phyloP scores from a whole-genome alignment of 2,888 invertebrate genomes.

The Drosophila pseudotalamancana region DNA sequence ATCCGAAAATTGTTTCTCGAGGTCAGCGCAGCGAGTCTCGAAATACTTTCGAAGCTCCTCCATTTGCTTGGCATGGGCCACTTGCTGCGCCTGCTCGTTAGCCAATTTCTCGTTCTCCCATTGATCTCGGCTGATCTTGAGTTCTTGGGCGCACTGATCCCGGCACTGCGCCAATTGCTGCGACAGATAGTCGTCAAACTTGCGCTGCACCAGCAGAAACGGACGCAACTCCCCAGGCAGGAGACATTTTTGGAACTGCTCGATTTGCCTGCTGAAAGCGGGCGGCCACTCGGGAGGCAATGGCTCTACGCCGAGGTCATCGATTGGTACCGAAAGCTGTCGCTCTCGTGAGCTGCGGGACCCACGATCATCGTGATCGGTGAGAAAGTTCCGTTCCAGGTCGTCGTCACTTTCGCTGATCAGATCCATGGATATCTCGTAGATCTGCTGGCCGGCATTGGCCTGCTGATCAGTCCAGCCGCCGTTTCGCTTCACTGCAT shows the following conservation, averaged over 20 bases:
- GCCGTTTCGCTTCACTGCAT: constrained; percentile 79
- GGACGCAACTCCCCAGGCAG: constrained; percentile 83
- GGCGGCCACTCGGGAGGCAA: constrained; percentile 59
- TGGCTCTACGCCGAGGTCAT: constrained; percentile 46
- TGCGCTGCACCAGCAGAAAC: constrained; percentile 85
- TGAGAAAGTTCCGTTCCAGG: constrained; percentile 79
- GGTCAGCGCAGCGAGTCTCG: constrained; percentile 91
- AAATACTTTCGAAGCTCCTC: constrained; percentile 92
- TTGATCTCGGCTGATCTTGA: constrained; percentile 80
- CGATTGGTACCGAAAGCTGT: constrained; percentile 71
- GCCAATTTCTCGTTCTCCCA: constrained; percentile 86
- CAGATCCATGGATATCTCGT: constrained; percentile 84
- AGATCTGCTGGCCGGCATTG: constrained; percentile 82
- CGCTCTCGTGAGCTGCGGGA: constrained; percentile 81
- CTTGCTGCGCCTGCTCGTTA: constrained; percentile 87
- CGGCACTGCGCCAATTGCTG: constrained; percentile 86
- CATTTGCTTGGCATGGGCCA: constrained; percentile 90
- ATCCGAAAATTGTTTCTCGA: constrained; percentile 91
- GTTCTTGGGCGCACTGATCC: constrained; percentile 79
- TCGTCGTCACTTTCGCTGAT: constrained; percentile 84
- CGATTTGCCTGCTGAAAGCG: constrained; percentile 83
- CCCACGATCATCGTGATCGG: constrained; percentile 81
- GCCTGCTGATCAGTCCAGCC: constrained; percentile 80
- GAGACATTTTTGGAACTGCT: constrained; percentile 82
- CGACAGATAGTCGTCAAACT: constrained; percentile 86